Conservation (phyloP, 2,113 vertebrate species). For the Rissa tridactyla region DNA sequence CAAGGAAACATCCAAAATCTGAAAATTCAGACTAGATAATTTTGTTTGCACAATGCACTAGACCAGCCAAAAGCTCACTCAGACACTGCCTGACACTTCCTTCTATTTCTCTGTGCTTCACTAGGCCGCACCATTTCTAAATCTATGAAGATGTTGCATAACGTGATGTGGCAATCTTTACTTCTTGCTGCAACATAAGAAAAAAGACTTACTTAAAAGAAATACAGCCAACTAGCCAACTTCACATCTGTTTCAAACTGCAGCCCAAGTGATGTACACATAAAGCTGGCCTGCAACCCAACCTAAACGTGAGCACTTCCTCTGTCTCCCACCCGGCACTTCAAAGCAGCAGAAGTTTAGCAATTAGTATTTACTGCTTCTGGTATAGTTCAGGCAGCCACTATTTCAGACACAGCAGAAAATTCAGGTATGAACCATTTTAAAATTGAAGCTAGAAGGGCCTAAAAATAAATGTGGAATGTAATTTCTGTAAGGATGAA, state of each 20-base stretch:
- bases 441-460: neutral
- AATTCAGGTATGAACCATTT: neutral
- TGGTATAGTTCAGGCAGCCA: neutral
- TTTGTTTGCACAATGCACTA: neutral
- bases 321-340: neutral
- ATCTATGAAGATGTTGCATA: neutral
- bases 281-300: neutral
- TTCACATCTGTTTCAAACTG: neutral
- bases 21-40: neutral
- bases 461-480: neutral
- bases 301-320: rapidly evolving
- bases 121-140: neutral
- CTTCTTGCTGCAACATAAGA: neutral
- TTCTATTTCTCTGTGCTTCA: neutral
- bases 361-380: neutral
- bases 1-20: neutral
- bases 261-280: neutral
- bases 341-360: neutral
- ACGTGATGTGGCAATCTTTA: neutral
- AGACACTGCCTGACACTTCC: neutral
- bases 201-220: neutral
- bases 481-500: neutral
- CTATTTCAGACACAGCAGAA: neutral
- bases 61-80: neutral
- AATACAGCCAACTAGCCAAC: neutral